Evolutionary conservation across 2,888 invertebrate genomes (phyloP), one percentile per base, ranked within the genome.

Genomic region (Cosmia pyralina): DNA sequence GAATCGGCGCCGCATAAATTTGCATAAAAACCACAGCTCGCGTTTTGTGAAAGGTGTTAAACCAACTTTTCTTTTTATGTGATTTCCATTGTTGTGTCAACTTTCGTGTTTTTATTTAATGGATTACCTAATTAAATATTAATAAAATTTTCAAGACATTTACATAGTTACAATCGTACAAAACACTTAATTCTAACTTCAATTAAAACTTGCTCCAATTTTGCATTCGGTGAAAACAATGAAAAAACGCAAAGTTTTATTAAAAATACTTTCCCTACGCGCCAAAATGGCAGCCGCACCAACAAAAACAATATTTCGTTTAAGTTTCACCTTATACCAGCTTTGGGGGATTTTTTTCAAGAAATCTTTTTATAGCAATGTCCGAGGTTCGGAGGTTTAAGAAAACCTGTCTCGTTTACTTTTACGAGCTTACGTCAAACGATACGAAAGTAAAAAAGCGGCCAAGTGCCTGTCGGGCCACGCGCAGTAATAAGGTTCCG

Each of bases 271-370:
- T 77, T 64, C 53, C 50, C n/a, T 71, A 64, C 60, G 59, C 72
- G 59, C 63, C 41, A 75, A 71, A 67, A 75, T 34, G 28, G 70
- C 65, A 71, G 77, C n/a, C 46, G 38, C 34, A 65, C 60, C 57
- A 55, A 77, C 70, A 80, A 68, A 82, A 85, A 85, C 71, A 79
- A 82, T 85, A 83, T 80, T 77, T 75, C 66, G 77, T 77, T 77
- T 83, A 70, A 83, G 76, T 74, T 75, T 70, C 72, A 80, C 84
- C 80, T 85, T 75, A 75, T 69, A 79, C 55, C 62, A 70, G 65
- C 53, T 85, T 73, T 41, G 66, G 78, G 46, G 63, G 62, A n/a
- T n/a, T 77, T 75, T 79, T 79, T 77, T 48, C 50, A 46, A 34
- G 58, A 63, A 77, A 85, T 72, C 71, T 73, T 85, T 82, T 81